A percentile compares a stretch with the other conserved stretches of the same genome.
Conservation (phyloP, 2,797 vertebrate species). For the Characodon lateralis region DNA sequence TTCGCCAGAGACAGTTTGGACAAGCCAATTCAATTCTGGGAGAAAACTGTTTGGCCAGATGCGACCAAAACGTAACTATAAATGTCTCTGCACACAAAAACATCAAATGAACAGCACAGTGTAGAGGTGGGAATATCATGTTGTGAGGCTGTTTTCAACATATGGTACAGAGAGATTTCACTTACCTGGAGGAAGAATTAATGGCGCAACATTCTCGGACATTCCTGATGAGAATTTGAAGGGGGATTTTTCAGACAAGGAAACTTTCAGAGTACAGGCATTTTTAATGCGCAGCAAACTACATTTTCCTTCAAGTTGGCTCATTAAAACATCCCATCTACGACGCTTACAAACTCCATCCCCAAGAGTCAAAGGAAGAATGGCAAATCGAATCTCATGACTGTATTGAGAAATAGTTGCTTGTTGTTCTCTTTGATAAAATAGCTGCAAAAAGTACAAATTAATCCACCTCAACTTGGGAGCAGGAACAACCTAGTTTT, state of each 20-base stretch:
- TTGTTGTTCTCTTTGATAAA: conserved; percentile 62
- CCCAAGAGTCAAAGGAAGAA: conserved; percentile 41
- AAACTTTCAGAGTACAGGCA: background rate
- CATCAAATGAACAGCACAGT: background rate
- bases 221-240: background rate
- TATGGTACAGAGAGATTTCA: background rate
- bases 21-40: background rate
- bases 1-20: background rate
- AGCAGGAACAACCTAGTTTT: conserved; percentile 65
- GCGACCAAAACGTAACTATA: background rate
- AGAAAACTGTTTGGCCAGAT: background rate
- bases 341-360: conserved; percentile 60
- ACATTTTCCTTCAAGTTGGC: conserved; percentile 26
- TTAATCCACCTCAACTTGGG: conserved; percentile 57
- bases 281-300: conserved; percentile 3
- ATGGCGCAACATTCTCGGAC: background rate
- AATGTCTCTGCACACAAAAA: background rate
- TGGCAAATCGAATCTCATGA: conserved; percentile 48
- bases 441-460: conserved; percentile 69
- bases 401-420: conserved; percentile 51
- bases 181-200: background rate
- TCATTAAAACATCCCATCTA: conserved; percentile 49
- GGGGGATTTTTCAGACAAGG: background rate
- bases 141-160: background rate
- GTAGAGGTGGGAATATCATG: background rate